Percentiles rank a stretch among this genome's conserved stretches.
These are phyloP conservation scores for Rhinichthys osculus DNA, from an alignment of 2,797 vertebrate species.

Conservation along the genomic window DNA sequence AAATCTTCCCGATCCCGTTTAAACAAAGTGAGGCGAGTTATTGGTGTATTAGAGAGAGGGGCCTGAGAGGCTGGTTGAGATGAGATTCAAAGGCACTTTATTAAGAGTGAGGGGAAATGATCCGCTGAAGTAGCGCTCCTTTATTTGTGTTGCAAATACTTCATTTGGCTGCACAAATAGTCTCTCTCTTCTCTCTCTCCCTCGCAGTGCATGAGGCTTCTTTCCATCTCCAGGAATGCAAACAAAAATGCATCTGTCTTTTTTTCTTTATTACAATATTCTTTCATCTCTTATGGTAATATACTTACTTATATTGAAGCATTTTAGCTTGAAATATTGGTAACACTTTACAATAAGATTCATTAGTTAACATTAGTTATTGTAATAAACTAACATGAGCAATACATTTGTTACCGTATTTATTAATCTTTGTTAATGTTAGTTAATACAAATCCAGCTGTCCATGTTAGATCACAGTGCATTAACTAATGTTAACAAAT, in stretches of 20 bases:
- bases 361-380: too few species aligned
- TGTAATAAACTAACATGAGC: not conserved
- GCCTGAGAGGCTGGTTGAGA: constrained; percentile 69
- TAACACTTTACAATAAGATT: too few species aligned
- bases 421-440: too few species aligned
- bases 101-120: constrained; percentile 66
- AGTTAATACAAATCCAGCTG: too few species aligned
- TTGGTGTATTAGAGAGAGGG: constrained; percentile 71
- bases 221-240: constrained; percentile 37
- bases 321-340: not conserved
- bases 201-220: not conserved
- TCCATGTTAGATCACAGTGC: too few species aligned
- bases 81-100: constrained; percentile 66
- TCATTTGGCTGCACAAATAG: constrained; percentile 59
- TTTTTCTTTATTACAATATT: not conserved
- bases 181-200: constrained; percentile 42
- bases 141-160: constrained; percentile 63
- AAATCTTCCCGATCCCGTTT: constrained; percentile 76
- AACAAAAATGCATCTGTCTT: not conserved
- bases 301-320: not conserved
- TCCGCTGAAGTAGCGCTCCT: constrained; percentile 60
- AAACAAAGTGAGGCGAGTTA: constrained; percentile 72
- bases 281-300: not conserved
- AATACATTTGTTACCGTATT: too few species aligned
- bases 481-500: too few species aligned